These are phyloP conservation scores for Neoseiulus cucumeris DNA, from an alignment of 1,140 invertebrate genomes.

Conservation along the genomic window DNA sequence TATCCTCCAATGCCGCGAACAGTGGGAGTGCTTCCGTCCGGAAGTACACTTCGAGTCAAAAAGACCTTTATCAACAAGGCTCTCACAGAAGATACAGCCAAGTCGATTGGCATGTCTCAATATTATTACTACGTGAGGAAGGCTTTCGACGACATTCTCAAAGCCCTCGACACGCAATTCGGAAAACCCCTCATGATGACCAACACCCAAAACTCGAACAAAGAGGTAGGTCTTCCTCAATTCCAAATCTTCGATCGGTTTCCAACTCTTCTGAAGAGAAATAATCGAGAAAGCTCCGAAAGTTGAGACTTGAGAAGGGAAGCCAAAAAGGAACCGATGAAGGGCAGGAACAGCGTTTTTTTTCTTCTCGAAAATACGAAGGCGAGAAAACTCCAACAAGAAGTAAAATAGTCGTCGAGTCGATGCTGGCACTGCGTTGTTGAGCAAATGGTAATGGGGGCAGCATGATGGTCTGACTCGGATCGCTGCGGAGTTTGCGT, in stretches of 20 bases:
- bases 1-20: constrained; percentile 93
- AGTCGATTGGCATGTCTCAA: constrained; percentile 82
- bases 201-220: constrained; percentile 81
- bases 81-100: constrained; percentile 80
- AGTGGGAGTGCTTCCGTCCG: constrained; percentile 76
- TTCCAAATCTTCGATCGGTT: no score
- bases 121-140: constrained; percentile 88
- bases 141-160: constrained; percentile 84
- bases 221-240: constrained; percentile 28
- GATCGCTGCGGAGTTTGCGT: no score
- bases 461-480: no score
- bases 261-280: background rate
- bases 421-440: no score
- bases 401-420: background rate
- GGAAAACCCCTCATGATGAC: constrained; percentile 87
- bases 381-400: no score
- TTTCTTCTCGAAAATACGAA: no score
- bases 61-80: constrained; percentile 92
- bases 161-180: constrained; percentile 86
- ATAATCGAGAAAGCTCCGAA: no score
- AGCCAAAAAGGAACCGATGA: no score
- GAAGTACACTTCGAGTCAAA: constrained; percentile 79
- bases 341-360: no score
- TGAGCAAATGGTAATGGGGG: no score
- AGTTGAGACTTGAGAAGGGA: no score